phyloP scores from a whole-genome alignment of 2,888 invertebrate species.

The Eristalis arbustorum region DNA sequence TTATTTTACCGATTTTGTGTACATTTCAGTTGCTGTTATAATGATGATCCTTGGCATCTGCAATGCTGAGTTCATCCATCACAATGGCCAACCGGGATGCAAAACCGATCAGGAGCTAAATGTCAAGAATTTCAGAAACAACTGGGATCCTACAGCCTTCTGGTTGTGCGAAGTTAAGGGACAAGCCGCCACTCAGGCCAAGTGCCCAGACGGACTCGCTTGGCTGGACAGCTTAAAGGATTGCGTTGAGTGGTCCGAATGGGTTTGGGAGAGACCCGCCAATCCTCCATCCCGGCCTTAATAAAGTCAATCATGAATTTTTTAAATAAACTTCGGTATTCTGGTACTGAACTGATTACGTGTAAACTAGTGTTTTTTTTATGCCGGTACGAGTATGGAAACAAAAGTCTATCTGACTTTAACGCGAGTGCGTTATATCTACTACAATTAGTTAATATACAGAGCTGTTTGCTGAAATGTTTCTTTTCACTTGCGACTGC shows the following conservation, averaged over 20 bases:
- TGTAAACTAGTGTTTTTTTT: background rate
- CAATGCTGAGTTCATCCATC: slow-evolving; percentile 33
- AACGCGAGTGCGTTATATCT: too few species aligned
- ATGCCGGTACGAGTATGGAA: background rate
- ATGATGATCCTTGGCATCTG: background rate
- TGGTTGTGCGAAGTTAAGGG: slow-evolving; percentile 70
- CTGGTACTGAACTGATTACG: background rate
- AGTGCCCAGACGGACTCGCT: slow-evolving; percentile 71
- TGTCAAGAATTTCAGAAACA: slow-evolving; percentile 72
- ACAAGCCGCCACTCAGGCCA: slow-evolving; percentile 68
- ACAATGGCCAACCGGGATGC: slow-evolving; percentile 74
- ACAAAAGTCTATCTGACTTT: too few species aligned
- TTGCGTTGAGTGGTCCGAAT: slow-evolving; percentile 74
- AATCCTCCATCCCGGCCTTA: slow-evolving; percentile 70
- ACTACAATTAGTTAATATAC: too few species aligned
- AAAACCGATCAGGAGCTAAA: slow-evolving; percentile 72
- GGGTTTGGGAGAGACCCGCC: slow-evolving; percentile 73
- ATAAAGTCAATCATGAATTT: background rate
- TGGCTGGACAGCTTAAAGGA: slow-evolving; percentile 73
- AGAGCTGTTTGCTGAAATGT: too few species aligned
- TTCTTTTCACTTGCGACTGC: too few species aligned
- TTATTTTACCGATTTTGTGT: background rate
- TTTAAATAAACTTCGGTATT: background rate
- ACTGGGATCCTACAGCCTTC: slow-evolving; percentile 74
- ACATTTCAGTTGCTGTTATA: background rate